Base-by-base conservation (phyloP, 2,113 vertebrate genomes). In the Serinus canaria region DNA sequence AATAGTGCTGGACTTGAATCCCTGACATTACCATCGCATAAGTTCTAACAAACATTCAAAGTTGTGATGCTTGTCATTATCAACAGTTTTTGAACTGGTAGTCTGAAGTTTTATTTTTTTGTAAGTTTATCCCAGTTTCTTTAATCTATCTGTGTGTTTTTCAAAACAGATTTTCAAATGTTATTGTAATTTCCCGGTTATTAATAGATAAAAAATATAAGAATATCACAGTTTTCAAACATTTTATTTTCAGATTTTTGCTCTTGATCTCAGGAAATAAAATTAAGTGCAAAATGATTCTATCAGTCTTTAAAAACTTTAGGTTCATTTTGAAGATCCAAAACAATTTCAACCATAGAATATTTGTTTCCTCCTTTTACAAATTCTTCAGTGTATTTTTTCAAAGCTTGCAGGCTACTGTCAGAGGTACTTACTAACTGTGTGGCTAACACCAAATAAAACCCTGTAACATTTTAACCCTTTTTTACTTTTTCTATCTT, bases 401-500 rank as follows among this genome's bases (percentile, higher is more conserved):
- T 85, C 17, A 23, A 33, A 67, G 30, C 9, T 79, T 73, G 7
- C 35, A 74, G 18, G 7, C 24, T 58, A 41, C n/a, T 55, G 3
- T 62, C 27, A 88, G 50, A 46, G 23, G 24, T 74, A 25, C 50
- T 23, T 41, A 59, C 41, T 27, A 24, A 53, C 15, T 49, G 22
- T 80, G 18, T 70, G 63, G 56, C 20, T 50, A 56, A 64, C 16
- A 47, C 3, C 21, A 77, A 49, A 12, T 60, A 76, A 89, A 91
- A 20, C 4, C 4, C 7, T 73, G 6, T 41, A 46, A 44, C 10
- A 25, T 56, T 66, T 50, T 41, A 82, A 50, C 0, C 0, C 9
- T 75, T 50, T 75, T 43, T 79, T 46, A 56, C 2, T 73, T 69
- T 87, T 64, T 33, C 14, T 9, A 58, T 91, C 31, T 64, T 3